phyloP scores from a whole-genome alignment of 2,113 vertebrate genomes.

The Naja naja region DNA sequence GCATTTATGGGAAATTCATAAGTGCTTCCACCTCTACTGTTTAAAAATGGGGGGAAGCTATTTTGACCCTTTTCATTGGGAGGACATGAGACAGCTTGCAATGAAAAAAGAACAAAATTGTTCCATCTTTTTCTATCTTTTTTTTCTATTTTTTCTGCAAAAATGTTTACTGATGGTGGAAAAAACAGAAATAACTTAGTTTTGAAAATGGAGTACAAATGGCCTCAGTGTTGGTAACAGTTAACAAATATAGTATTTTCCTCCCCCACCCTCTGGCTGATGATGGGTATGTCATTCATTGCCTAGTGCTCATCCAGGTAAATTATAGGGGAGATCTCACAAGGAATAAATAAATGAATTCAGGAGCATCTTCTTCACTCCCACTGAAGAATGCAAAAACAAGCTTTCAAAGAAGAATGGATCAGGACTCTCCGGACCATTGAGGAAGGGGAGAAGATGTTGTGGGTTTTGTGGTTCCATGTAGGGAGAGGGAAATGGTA shows the following conservation, averaged over 20 bases:
- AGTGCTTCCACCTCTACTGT: neutral
- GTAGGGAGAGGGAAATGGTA: neutral
- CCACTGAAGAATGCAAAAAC: neutral
- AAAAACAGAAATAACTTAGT: neutral
- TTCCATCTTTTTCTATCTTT: neutral
- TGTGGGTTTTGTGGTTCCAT: neutral
- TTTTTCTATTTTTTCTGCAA: neutral
- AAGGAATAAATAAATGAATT: neutral
- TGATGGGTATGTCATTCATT: neutral
- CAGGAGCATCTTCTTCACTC: neutral
- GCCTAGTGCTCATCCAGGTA: neutral
- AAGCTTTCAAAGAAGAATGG: neutral
- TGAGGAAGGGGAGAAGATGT: neutral
- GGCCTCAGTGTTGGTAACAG: neutral
- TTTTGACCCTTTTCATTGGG: neutral
- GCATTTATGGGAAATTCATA: neutral
- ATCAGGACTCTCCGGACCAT: neutral
- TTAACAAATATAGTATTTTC: neutral
- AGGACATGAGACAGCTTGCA: neutral
- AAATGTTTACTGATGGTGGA: neutral
- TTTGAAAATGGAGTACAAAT: neutral
- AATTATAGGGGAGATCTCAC: neutral
- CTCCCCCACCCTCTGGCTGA: rapidly evolving
- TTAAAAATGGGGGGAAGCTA: neutral
- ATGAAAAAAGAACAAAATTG: neutral